Base-by-base conservation (phyloP, 2,888 invertebrate species). In the Linnaemya vulpina region DNA sequence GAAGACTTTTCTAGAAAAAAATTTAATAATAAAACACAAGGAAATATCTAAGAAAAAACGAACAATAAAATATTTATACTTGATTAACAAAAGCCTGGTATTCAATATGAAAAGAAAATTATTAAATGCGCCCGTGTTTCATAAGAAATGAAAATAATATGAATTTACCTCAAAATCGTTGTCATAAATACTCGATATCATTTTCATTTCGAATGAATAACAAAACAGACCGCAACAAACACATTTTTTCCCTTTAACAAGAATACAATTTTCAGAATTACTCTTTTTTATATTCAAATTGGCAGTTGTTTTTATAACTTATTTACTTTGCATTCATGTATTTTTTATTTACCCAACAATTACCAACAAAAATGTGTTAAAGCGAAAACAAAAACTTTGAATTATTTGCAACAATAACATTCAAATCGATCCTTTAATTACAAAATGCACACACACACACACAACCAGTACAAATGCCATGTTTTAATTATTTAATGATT, bases 401-500 rank as follows among this genome's bases (percentile, higher is more conserved):
- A 38, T 60, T 58, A 13, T 62, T 40, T 63, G 51, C 43, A 70
- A 20, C 17, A 62, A 70, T 20, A 38, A 55, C 3, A 58, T 8
- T 1, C n/a, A 51, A 62, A 53, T 22, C 22, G n/a, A 60, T 22
- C 40, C 15, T 74, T 74, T 74, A 62, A 74, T 60, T 38, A 62
- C 22, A 78, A 70, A 43, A 10, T 38, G 2, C n/a, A 55, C 1
- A 9, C 7, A 25, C n/a, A 43, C 20, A n/a, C 5, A 76, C 55
- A 30, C 13, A 43, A 46, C 68, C 4, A 43, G 67, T 35, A 46
- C n/a, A 38, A 38, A 22, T 49, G 30, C 35, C 53, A 70, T 30
- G 25, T 55, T 62, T 63, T 46, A 65, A 79, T 76, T 49, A 79
- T 49, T 73, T 58, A 79, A 79, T 55, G 63, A 63, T 79, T 78